These are phyloP conservation scores for Parapristionchus giblindavisi DNA, from an alignment of 2,888 invertebrate genomes.

Conservation along the genomic window DNA sequence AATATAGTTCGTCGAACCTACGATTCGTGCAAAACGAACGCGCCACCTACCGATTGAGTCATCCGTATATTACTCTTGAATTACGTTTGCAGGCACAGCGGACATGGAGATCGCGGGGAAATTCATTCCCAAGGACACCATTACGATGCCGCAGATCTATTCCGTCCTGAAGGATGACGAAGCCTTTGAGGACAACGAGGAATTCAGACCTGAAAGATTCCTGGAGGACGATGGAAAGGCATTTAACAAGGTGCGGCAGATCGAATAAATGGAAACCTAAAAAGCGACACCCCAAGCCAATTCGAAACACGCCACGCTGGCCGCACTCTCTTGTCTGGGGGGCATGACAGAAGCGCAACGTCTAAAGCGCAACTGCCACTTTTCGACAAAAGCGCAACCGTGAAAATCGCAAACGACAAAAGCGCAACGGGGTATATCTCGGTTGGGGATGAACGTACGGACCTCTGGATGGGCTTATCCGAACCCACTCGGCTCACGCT, in stretches of 20 bases:
- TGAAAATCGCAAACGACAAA: too few species aligned
- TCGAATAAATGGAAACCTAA: background rate
- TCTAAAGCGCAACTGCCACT: too few species aligned
- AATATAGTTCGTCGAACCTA: too few species aligned
- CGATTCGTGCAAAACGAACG: background rate
- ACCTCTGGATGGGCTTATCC: too few species aligned
- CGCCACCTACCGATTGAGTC: background rate
- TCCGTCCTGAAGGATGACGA: conserved; percentile 45
- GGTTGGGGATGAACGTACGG: too few species aligned
- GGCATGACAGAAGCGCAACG: too few species aligned
- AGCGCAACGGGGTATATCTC: too few species aligned
- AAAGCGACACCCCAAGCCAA: too few species aligned
- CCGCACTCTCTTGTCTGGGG: background rate
- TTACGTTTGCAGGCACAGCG: conserved; percentile 39
- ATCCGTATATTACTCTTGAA: background rate
- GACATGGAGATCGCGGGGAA: conserved; percentile 39
- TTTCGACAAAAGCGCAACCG: too few species aligned
- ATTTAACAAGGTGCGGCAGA: conserved; percentile 43
- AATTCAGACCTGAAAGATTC: conserved; percentile 53
- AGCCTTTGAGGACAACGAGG: conserved; percentile 43
- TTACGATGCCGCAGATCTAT: conserved; percentile 41
- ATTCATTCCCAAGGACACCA: conserved; percentile 30
- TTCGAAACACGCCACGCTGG: too few species aligned
- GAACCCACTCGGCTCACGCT: too few species aligned
- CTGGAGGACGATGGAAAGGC: conserved; percentile 50